phyloP scores from a whole-genome alignment of 2,113 vertebrate species.

The Galemys pyrenaicus region DNA sequence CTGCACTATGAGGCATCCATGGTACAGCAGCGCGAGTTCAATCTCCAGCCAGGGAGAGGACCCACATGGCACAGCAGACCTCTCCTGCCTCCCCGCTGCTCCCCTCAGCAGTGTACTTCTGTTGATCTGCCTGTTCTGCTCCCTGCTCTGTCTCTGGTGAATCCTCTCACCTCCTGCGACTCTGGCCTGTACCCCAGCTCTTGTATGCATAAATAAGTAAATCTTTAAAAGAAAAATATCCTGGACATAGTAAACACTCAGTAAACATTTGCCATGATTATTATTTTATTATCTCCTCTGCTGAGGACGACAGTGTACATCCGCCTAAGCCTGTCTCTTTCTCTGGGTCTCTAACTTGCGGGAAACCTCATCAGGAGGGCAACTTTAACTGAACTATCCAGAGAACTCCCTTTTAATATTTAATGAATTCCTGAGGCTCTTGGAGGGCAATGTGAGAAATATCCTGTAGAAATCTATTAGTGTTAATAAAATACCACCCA shows the following conservation, averaged over 20 bases:
- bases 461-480: slow-evolving; percentile 86
- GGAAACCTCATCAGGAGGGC: slow-evolving; percentile 82
- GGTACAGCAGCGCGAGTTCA: too few relatives aligned
- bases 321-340: slow-evolving; percentile 34
- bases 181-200: too few relatives aligned
- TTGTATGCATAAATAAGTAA: too few relatives aligned
- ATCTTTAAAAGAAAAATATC: too few relatives aligned
- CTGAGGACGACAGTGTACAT: not conserved
- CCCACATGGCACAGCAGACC: too few relatives aligned
- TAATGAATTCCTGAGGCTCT: slow-evolving; percentile 84
- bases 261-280: not conserved
- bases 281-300: slow-evolving; percentile 2
- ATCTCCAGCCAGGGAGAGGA: too few relatives aligned
- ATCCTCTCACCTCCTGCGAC: too few relatives aligned
- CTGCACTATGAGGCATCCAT: too few relatives aligned
- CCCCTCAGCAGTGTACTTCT: too few relatives aligned
- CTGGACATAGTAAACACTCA: not conserved
- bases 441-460: slow-evolving; percentile 85
- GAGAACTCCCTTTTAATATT: slow-evolving; percentile 85
- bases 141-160: too few relatives aligned
- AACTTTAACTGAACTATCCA: slow-evolving; percentile 83
- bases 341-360: slow-evolving; percentile 80
- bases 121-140: too few relatives aligned
- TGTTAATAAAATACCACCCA: slow-evolving; percentile 86
- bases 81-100: too few relatives aligned